Percentiles rank a stretch among this genome's conserved stretches.
Conservation (phyloP, 2,113 vertebrate genomes). For the Poeciliopsis turrubarensis region DNA sequence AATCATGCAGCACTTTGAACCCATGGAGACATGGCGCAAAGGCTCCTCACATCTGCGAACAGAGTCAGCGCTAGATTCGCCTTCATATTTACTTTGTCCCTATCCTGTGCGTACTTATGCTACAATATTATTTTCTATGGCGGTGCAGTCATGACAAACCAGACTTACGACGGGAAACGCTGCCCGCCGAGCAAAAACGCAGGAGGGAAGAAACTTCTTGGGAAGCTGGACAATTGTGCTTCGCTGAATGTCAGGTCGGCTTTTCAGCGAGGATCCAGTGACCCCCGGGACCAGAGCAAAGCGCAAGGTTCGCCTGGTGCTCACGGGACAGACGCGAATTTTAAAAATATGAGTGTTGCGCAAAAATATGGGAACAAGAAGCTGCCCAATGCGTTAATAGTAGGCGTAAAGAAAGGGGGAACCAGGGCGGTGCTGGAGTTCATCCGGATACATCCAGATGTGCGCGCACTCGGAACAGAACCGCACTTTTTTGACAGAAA, state of each 20-base stretch:
- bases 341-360: constrained; percentile 67
- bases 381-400: constrained; percentile 90
- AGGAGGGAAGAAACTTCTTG: constrained; percentile 85
- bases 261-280: constrained; percentile 34
- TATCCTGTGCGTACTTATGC: constrained; percentile 89
- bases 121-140: constrained; percentile 88
- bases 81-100: constrained; percentile 86
- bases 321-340: constrained; percentile 55
- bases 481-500: constrained; percentile 97
- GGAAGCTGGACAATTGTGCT: constrained; percentile 79
- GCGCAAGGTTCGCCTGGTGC: constrained; percentile 22
- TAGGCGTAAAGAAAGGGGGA: constrained; percentile 96
- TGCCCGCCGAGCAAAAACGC: constrained; percentile 76
- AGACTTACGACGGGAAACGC: constrained; percentile 73
- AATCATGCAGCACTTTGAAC: constrained; percentile 79
- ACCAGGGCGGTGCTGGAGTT: constrained; percentile 96
- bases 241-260: constrained; percentile 59
- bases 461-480: constrained; percentile 92
- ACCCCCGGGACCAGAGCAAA: constrained; percentile 55
- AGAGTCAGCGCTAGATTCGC: constrained; percentile 85
- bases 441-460: constrained; percentile 94
- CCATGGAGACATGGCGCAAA: constrained; percentile 93
- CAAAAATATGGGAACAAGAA: constrained; percentile 85
- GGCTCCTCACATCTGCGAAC: constrained; percentile 82
- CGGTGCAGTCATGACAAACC: constrained; percentile 79